Evolutionary conservation across 1,140 invertebrate genomes (phyloP).

Genomic region (Dendrolimus kikuchii): DNA sequence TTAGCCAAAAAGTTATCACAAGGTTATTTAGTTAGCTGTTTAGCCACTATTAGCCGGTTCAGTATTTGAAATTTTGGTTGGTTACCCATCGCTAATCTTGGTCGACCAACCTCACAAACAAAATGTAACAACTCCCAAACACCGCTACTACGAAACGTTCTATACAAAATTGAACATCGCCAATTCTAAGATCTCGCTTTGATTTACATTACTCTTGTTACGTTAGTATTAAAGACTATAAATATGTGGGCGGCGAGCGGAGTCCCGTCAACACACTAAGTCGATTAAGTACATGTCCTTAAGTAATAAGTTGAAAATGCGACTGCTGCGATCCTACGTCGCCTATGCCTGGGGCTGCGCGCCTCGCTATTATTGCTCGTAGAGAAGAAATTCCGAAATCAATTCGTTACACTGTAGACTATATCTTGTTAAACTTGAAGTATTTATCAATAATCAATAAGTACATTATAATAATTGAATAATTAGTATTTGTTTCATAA

Average conservation of each 20-base stretch:
- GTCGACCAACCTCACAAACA: constrained; percentile 41
- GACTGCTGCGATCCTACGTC: constrained; percentile 63
- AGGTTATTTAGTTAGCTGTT: too few relatives aligned
- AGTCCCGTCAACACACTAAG: constrained; percentile 43
- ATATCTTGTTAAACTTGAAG: constrained; percentile 69
- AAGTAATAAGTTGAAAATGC: constrained; percentile 66
- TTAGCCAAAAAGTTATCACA: too few relatives aligned
- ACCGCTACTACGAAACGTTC: constrained; percentile 69
- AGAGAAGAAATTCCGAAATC: constrained; percentile 65
- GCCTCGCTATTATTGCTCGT: constrained; percentile 53
- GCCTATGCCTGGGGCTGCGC: constrained; percentile 45
- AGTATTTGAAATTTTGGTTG: too few relatives aligned
- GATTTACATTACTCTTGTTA: constrained; percentile 43
- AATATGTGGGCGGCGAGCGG: constrained; percentile 60
- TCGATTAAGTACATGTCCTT: constrained; percentile 63
- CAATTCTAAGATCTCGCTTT: constrained; percentile 62
- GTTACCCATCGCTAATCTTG: too few relatives aligned
- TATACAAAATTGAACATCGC: constrained; percentile 72
- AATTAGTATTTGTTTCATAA: constrained; percentile 72
- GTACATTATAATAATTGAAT: constrained; percentile 73
- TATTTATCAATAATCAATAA: constrained; percentile 72
- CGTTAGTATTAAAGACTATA: constrained; percentile 38
- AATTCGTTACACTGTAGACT: constrained; percentile 69
- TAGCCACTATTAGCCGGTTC: too few relatives aligned
- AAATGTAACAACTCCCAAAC: constrained; percentile 67